phyloP scores from a whole-genome alignment of 2,113 vertebrate genomes.

The Misgurnus anguillicaudatus region DNA sequence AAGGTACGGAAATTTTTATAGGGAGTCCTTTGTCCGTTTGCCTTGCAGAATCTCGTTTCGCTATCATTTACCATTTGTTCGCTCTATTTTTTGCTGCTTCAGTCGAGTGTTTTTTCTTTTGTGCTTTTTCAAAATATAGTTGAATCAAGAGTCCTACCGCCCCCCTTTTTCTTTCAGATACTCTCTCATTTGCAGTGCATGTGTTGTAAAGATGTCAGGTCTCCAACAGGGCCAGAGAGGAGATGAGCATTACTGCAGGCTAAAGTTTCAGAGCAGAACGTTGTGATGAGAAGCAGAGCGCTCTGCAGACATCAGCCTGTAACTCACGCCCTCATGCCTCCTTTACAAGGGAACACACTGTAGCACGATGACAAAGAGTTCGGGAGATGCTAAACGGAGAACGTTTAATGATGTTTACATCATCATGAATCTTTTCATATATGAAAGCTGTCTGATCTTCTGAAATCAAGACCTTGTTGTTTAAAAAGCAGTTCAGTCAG shows the following conservation, averaged over 20 bases:
- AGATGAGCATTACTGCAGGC: conserved; percentile 71
- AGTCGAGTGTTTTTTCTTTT: conserved; percentile 9
- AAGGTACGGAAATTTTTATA: conserved; percentile 82
- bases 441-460: neutral
- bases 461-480: neutral
- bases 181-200: conserved; percentile 72
- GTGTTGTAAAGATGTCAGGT: conserved; percentile 84
- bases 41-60: conserved; percentile 11
- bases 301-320: conserved; percentile 48
- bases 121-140: conserved; percentile 25
- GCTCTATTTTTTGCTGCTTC: neutral
- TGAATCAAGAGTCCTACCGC: conserved; percentile 16
- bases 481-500: too few species aligned
- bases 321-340: conserved; percentile 56
- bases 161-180: conserved; percentile 63
- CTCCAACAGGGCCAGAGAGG: conserved; percentile 69
- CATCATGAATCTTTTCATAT: conserved; percentile 18
- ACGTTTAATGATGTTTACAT: conserved; percentile 23
- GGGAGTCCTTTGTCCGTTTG: conserved; percentile 68
- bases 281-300: conserved; percentile 59
- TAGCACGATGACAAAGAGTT: conserved; percentile 28
- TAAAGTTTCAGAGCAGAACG: conserved; percentile 62
- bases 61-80: conserved; percentile 1
- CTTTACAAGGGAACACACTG: conserved; percentile 54
- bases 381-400: conserved; percentile 19